Base-by-base conservation (phyloP, 2,888 invertebrate species). In the Yponomeuta sedellus region DNA sequence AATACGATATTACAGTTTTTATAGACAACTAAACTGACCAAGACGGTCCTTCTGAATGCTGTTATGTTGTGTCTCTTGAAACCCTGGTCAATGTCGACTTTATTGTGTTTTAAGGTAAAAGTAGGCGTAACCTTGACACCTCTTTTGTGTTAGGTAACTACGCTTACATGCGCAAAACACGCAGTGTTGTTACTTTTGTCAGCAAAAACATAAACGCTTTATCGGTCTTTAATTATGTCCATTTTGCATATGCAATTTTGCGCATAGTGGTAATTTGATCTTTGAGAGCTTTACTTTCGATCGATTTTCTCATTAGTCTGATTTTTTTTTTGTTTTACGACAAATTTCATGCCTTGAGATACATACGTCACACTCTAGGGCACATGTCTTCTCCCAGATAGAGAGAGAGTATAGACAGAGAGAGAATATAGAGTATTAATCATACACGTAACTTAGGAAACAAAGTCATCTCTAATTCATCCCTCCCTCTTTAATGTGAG, bases 61-160 rank as follows among this genome's bases (percentile, higher is more conserved):
- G 16, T 52, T 52, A 52, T 52, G 2, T 16, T 52, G 44, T 52
- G 44, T 16, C 44, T 52, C 44, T 12, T 12, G 44, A 16, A 52
- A 16, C 16, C 44, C 44, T 16, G 44, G 44, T 52, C 44, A 52
- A 52, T 52, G 44, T 52, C 44, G 44, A 16, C 44, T 12, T 16
- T 52, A 52, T 52, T 52, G 44, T 52, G 44, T 52, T 52, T 52
- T 52, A 16, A 52, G 44, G 44, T 52, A 52, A 52, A 52, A 52
- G 44, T 52, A 10, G 44, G 44, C 16, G 44, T 16, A 8, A 52
- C 44, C 44, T 52, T 52, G 44, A 16, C 44, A 52, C 44, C 44
- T 16, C 44, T 16, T 52, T 34, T 34, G 34, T 34, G 4, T 34
- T 52, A 5, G 4, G 44, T 52, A 16, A 52, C 16, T 12, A 16